Conservation (phyloP, 2,888 invertebrate species). For the Campoplex nolae region DNA sequence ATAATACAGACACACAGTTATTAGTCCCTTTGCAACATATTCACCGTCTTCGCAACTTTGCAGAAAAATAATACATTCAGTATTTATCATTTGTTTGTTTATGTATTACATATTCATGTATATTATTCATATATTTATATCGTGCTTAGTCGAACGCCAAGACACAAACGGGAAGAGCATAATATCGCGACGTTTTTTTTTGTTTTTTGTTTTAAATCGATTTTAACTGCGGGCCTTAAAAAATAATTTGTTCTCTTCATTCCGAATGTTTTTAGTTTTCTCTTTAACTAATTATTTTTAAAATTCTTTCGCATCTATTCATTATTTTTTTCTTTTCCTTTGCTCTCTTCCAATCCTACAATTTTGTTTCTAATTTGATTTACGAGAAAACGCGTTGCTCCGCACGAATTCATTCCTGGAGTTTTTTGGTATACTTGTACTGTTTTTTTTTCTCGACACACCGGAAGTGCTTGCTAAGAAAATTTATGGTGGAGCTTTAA, state of each 20-base stretch:
- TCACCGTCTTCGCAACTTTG: constrained; percentile 52
- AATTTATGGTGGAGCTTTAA: constrained; percentile 55
- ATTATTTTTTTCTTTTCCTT: constrained; percentile 35
- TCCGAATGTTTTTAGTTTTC: constrained; percentile 12
- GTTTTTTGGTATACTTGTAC: constrained; percentile 39
- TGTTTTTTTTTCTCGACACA: constrained; percentile 37
- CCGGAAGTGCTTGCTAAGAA: constrained; percentile 55
- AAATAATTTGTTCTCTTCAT: constrained; percentile 34
- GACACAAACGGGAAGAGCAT: constrained; percentile 80
- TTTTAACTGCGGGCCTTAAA: constrained; percentile 65
- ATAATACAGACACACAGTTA: constrained; percentile 34
- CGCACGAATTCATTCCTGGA: constrained; percentile 59
- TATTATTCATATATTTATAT: constrained; percentile 71
- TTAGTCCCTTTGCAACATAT: constrained; percentile 57
- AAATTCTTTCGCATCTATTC: constrained; percentile 34
- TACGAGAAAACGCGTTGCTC: constrained; percentile 63
- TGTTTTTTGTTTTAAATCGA: constrained; percentile 38
- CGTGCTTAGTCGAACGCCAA: constrained; percentile 75
- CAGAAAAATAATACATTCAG: constrained; percentile 70
- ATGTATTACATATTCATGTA: constrained; percentile 67
- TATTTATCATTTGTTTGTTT: constrained; percentile 43
- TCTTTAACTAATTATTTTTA: constrained; percentile 5
- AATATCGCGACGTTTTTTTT: constrained; percentile 73
- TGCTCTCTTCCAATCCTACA: constrained; percentile 32
- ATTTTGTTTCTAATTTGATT: constrained; percentile 64